Evolutionary conservation across 2,888 invertebrate genomes (phyloP).

Genomic region (Microctonus hyperodae): DNA sequence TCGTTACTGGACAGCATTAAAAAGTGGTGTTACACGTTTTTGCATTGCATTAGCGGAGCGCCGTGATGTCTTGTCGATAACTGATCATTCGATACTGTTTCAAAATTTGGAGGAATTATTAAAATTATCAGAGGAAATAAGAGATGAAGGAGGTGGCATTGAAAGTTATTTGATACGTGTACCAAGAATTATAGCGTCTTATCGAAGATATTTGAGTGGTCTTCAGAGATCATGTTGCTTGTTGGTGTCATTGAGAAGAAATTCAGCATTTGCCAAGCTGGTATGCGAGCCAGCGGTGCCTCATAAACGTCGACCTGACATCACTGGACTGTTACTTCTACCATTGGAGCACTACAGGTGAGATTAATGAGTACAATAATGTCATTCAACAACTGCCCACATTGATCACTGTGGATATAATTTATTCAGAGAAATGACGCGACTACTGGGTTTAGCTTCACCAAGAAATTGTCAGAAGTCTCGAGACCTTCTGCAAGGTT

Average conservation of each 20-base stretch:
- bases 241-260: slow-evolving; percentile 70
- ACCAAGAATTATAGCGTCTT: slow-evolving; percentile 77
- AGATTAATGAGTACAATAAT: slow-evolving; percentile 23
- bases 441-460: slow-evolving; percentile 55
- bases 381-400: not conserved
- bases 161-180: slow-evolving; percentile 74
- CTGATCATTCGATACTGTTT: slow-evolving; percentile 81
- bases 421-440: slow-evolving; percentile 59
- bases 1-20: slow-evolving; percentile 78
- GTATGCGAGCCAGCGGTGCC: slow-evolving; percentile 84
- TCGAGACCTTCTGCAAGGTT: slow-evolving; percentile 63
- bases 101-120: slow-evolving; percentile 86
- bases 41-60: slow-evolving; percentile 78
- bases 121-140: slow-evolving; percentile 80
- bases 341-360: slow-evolving; percentile 81
- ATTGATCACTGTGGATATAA: not conserved
- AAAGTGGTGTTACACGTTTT: slow-evolving; percentile 81
- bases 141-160: slow-evolving; percentile 75
- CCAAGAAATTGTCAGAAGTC: slow-evolving; percentile 58
- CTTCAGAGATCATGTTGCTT: slow-evolving; percentile 87
- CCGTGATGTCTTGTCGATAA: slow-evolving; percentile 77
- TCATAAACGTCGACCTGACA: slow-evolving; percentile 77
- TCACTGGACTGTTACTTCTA: slow-evolving; percentile 84
- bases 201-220: slow-evolving; percentile 84
- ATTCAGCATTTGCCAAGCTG: slow-evolving; percentile 81